phyloP scores from a whole-genome alignment of 1,140 invertebrate species.

The Ectropis grisescens region DNA sequence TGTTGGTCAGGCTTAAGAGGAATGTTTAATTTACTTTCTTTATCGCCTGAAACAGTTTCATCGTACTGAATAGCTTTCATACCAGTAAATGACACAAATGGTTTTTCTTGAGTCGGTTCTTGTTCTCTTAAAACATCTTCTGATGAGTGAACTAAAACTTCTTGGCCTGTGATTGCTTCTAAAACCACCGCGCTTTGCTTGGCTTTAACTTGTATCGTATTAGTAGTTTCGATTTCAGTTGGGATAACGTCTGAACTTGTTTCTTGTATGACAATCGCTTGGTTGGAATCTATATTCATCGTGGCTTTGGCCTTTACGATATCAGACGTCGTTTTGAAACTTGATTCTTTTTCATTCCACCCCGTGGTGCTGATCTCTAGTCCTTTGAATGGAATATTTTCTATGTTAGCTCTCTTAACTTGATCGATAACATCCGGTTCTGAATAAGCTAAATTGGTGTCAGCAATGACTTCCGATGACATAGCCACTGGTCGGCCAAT shows the following conservation, averaged over 20 bases:
- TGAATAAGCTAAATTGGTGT: slow-evolving; percentile 24
- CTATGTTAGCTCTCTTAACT: slow-evolving; percentile 25
- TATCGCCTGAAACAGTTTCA: slow-evolving; percentile 33
- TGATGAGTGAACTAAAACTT: slow-evolving; percentile 32
- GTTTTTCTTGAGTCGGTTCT: slow-evolving; percentile 12
- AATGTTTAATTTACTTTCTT: slow-evolving; percentile 24
- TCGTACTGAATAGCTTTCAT: slow-evolving; percentile 34
- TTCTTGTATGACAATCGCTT: slow-evolving; percentile 38
- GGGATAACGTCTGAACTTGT: slow-evolving; percentile 27
- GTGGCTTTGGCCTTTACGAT: slow-evolving; percentile 17
- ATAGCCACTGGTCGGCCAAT: slow-evolving; percentile 34
- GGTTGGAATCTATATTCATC: slow-evolving; percentile 25
- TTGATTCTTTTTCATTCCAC: slow-evolving; percentile 43
- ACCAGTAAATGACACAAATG: slow-evolving; percentile 21
- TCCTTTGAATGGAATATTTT: slow-evolving; percentile 37
- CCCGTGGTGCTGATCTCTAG: slow-evolving; percentile 31
- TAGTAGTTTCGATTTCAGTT: slow-evolving; percentile 9
- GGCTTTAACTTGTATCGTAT: slow-evolving; percentile 13
- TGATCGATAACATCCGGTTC: slow-evolving; percentile 8
- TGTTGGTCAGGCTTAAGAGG: slow-evolving; percentile 28
- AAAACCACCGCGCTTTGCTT: slow-evolving; percentile 15
- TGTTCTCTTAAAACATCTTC: slow-evolving; percentile 20
- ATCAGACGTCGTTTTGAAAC: slow-evolving; percentile 12
- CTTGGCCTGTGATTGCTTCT: slow-evolving; percentile 43
- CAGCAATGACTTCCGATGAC: slow-evolving; percentile 28